phyloP scores from a whole-genome alignment of 2,888 invertebrate genomes.

The Tinea pellionella region DNA sequence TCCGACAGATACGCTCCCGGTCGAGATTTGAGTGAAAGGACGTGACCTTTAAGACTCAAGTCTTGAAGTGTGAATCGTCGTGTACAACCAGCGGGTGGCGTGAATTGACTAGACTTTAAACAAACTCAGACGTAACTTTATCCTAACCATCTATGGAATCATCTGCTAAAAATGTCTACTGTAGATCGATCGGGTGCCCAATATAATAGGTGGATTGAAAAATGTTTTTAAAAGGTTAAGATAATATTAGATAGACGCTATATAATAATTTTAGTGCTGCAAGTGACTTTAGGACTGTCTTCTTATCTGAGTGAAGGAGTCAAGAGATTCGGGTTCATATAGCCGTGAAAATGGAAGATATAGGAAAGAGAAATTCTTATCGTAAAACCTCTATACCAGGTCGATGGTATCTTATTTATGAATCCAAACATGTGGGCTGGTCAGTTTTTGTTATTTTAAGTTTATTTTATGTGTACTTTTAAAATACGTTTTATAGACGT shows the following conservation, averaged over 20 bases:
- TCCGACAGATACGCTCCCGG: constrained; percentile 57
- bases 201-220: neutral
- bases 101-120: constrained; percentile 29
- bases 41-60: constrained; percentile 51
- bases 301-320: constrained; percentile 47
- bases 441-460: no score
- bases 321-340: constrained; percentile 45
- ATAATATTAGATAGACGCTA: neutral
- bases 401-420: neutral
- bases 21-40: constrained; percentile 61
- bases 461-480: no score
- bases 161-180: neutral
- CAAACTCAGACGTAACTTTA: neutral
- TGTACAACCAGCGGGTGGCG: constrained; percentile 59
- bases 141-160: neutral
- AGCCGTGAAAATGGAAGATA: constrained; percentile 65
- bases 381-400: neutral
- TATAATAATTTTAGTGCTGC: no score
- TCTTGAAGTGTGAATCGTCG: constrained; percentile 60
- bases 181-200: neutral
- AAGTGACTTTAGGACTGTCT: no score
- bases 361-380: constrained; percentile 14
- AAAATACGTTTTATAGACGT: no score
- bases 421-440: neutral
- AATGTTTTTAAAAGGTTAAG: neutral